Evolutionary conservation across 2,797 vertebrate genomes (phyloP).

Genomic region (Acrocephalus scirpaceus): DNA sequence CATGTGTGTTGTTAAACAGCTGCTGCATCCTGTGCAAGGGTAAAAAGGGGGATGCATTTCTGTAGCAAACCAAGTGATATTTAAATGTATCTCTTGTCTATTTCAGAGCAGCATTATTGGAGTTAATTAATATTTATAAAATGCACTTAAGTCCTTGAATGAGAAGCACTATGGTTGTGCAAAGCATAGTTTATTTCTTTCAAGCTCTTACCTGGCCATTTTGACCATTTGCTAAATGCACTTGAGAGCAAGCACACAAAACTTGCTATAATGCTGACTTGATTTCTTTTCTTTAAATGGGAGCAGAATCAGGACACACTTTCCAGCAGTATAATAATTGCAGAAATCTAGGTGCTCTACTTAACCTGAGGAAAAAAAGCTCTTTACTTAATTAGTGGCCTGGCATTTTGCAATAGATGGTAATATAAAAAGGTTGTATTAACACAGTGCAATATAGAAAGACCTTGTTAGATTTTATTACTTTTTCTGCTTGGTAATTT

Average conservation of each 20-base stretch:
- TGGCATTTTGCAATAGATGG: constrained; percentile 2
- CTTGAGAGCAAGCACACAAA: neutral
- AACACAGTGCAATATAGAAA: neutral
- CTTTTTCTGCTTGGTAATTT: constrained; percentile 1
- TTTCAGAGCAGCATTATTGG: neutral
- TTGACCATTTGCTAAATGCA: neutral
- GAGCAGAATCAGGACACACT: neutral
- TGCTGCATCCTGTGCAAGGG: neutral
- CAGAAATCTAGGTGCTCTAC: constrained; percentile 21
- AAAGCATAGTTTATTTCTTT: neutral
- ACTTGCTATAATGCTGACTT: neutral
- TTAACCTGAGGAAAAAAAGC: constrained; percentile 1
- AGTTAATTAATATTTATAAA: constrained; percentile 19
- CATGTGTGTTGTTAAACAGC: neutral
- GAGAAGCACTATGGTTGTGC: neutral
- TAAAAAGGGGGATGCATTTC: neutral
- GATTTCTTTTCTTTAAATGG: neutral
- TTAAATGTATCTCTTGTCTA: neutral
- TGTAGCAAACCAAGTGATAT: neutral
- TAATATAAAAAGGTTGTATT: neutral
- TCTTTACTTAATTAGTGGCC: constrained; percentile 18
- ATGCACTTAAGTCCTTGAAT: neutral
- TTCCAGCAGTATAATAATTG: neutral
- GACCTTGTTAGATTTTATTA: constrained; percentile 13
- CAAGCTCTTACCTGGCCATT: neutral